These are phyloP conservation scores for Caenorhabditis virilis DNA, from an alignment of 2,888 invertebrate genomes.

Conservation along the genomic window DNA sequence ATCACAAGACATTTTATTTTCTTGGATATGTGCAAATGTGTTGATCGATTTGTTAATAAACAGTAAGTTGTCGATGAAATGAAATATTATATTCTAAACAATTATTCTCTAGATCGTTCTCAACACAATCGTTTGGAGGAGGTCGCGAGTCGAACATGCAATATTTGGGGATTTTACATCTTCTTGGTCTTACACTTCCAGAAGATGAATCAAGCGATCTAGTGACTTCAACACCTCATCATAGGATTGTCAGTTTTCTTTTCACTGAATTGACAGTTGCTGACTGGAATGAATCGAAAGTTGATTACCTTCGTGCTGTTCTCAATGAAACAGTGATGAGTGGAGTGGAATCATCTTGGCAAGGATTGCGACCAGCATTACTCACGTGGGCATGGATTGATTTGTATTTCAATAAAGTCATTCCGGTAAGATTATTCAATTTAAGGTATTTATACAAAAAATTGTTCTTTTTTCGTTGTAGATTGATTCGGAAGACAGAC, in stretches of 20 bases:
- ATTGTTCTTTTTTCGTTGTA: constrained; percentile 7
- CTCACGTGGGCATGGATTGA: constrained; percentile 52
- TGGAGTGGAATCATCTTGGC: not conserved
- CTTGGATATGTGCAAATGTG: constrained; percentile 42
- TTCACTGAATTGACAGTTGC: constrained; percentile 41
- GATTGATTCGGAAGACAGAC: constrained; percentile 41
- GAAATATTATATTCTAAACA: too few species aligned
- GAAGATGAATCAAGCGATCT: constrained; percentile 26
- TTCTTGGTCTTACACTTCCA: constrained; percentile 38
- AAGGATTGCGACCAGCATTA: not conserved
- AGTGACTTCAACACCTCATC: constrained; percentile 5
- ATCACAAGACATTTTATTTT: constrained; percentile 37
- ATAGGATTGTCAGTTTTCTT: constrained; percentile 41
- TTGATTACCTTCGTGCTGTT: constrained; percentile 33
- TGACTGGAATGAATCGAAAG: constrained; percentile 43
- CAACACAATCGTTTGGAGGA: constrained; percentile 88
- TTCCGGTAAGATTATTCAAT: constrained; percentile 38
- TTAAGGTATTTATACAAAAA: too few species aligned
- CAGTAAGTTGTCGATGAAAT: constrained; percentile 11
- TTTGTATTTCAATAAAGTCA: constrained; percentile 44
- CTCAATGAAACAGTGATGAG: not conserved
- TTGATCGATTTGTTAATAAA: constrained; percentile 44
- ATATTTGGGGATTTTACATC: constrained; percentile 77
- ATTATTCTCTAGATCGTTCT: constrained; percentile 90
- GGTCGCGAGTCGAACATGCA: constrained; percentile 76